Evolutionary conservation across 2,797 vertebrate genomes (phyloP).

Genomic region (Etheostoma perlongum): DNA sequence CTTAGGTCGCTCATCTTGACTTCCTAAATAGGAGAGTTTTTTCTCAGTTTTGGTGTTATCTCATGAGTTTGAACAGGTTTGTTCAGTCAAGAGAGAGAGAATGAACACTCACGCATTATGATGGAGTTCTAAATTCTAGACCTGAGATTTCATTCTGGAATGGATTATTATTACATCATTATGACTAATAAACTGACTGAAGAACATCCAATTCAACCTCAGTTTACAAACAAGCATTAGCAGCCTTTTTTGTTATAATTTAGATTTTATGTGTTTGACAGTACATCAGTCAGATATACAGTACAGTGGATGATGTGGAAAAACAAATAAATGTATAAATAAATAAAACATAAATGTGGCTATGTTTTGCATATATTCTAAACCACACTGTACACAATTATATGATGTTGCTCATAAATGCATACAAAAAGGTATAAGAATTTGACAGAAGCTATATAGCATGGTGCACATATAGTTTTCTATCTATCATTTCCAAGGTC

Average conservation of each 20-base stretch:
- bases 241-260: not conserved
- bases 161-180: not conserved
- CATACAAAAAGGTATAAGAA: too few relatives aligned
- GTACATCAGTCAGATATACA: not conserved
- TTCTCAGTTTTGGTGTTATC: rapidly evolving
- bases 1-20: not conserved
- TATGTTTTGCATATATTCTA: not conserved
- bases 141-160: not conserved
- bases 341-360: too few relatives aligned
- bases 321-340: not conserved
- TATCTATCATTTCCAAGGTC: too few relatives aligned
- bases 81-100: not conserved
- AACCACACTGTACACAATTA: not conserved
- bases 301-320: not conserved
- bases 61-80: not conserved
- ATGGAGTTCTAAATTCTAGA: not conserved
- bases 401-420: not conserved
- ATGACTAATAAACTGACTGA: not conserved
- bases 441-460: too few relatives aligned
- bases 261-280: not conserved
- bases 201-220: not conserved
- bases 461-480: too few relatives aligned
- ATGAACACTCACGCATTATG: not conserved
- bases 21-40: rapidly evolving
- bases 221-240: too few relatives aligned